Base-by-base conservation (phyloP, 2,113 vertebrate genomes). In the Sterrhoptilus dennistouni region DNA sequence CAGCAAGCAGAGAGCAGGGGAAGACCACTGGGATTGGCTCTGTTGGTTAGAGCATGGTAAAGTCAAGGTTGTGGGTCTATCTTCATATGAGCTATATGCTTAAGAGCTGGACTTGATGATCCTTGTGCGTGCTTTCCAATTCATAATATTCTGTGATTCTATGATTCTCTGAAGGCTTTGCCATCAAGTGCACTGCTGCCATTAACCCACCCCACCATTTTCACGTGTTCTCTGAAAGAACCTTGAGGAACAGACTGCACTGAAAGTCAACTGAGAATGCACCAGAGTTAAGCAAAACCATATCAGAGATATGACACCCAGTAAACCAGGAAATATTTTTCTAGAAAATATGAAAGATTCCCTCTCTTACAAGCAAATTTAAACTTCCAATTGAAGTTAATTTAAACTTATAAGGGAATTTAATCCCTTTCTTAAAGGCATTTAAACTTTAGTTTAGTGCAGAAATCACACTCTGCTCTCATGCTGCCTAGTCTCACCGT, bases 161-260 rank as follows among this genome's bases (percentile, higher is more conserved):
- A 3, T 3, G 2, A n/a, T 40, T 56, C 25, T 31, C 16, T 29
- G 21, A 57, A 44, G 27, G 49, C 10, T 22, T 82, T 7, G 11
- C 13, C 24, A 61, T 10, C 22, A 42, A 28, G 15, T 21, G 14
- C 24, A 40, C 14, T 79, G 42, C 35, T 68, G 16, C 27, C 29
- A 25, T 28, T 64, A 68, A 56, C 7, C 6, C 33, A 76, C 22
- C 5, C 28, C 69, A 4, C 4, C 14, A 56, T 3, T 5, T 75
- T n/a, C 31, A 57, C 0, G 0, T 8, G 10, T 27, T 66, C 15
- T 63, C 44, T 44, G 35, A 33, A 86, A 80, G 24, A 45, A 12
- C 24, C 13, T 38, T 19, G 60, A 15, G 24, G 23, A 83, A 69
- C 3, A 1, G 6, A 50, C 5, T 54, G 24, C 18, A 29, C 14